Evolutionary conservation across 2,113 vertebrate species (phyloP).

Genomic region (Brachirus orientalis): DNA sequence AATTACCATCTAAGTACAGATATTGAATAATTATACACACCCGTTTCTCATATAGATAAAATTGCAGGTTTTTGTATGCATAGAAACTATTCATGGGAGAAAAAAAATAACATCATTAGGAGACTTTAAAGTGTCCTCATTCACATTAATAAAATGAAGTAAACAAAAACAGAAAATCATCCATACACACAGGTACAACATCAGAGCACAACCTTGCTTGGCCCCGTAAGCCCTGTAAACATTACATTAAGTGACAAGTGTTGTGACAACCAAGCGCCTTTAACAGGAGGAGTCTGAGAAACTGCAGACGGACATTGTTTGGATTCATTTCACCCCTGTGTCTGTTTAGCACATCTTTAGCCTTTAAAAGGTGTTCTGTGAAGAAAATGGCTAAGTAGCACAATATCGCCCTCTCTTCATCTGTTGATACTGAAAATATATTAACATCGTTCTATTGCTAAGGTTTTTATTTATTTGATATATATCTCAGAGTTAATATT

Average conservation of each 20-base stretch:
- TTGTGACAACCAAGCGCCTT: constrained; percentile 71
- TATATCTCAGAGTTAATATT: constrained; percentile 38
- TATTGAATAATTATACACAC: constrained; percentile 54
- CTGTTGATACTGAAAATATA: constrained; percentile 42
- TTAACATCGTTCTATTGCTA: constrained; percentile 44
- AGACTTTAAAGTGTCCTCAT: constrained; percentile 57
- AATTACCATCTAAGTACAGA: constrained; percentile 54
- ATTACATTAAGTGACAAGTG: constrained; percentile 69
- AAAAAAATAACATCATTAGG: constrained; percentile 31
- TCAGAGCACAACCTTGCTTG: constrained; percentile 56
- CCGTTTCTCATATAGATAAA: constrained; percentile 70
- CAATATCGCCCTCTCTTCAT: constrained; percentile 21
- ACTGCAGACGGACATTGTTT: constrained; percentile 68
- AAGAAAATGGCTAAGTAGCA: constrained; percentile 43
- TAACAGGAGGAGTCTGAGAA: constrained; percentile 65
- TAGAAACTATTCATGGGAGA: constrained; percentile 64
- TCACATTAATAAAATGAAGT: constrained; percentile 62
- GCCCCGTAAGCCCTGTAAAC: constrained; percentile 70
- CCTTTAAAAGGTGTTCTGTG: constrained; percentile 67
- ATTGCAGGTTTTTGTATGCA: constrained; percentile 68
- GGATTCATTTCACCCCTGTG: constrained; percentile 51
- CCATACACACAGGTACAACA: constrained; percentile 50
- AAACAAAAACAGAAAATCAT: constrained; percentile 29
- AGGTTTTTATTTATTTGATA: constrained; percentile 20
- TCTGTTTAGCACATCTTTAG: constrained; percentile 51